Evolutionary conservation across 2,797 vertebrate genomes (phyloP), one percentile per base, ranked within the genome.

Genomic region (Thunnus albacares): DNA sequence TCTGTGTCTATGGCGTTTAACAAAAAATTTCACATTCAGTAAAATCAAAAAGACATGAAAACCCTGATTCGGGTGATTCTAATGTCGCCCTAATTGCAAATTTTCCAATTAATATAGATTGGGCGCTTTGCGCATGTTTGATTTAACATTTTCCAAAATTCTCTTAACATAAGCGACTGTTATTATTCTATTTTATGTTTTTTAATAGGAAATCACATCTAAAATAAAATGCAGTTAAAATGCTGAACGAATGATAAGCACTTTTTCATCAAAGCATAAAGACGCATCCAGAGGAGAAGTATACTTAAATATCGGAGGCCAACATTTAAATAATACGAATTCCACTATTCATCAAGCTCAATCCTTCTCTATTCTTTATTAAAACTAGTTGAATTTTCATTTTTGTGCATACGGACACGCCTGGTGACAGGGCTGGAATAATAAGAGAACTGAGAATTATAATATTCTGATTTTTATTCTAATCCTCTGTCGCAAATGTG

Each of bases 371-470:
- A 49, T 61, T 18, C 2, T 60, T 64, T 15, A 33, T 70, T 43
- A 5, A 20, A 56, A 30, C 12, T 17, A 20, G 28, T 11, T 5
- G 4, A 17, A 22, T 38, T 14, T 0, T 22, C 0, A 9, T 43
- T 18, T 20, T 26, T 38, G 1, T 28, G 2, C 14, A 52, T 9
- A 14, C 15, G 20, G 58, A 38, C 12, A 17, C 20, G 22, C 13
- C 38, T n/a, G 0, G 1, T 18, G 8, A 18, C 9, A 30, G 0
- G 2, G 8, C 17, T 49, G 22, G 0, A 18, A 51, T 41, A 3
- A 13, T 55, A 51, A 0, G 24, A 6, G 7, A 51, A 14, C 47
- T 38, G 4, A 0, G 1, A 2, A 59, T 41, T 60, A 1, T 17
- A 14, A 51, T 51, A 3, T 1, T 51, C 6, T 35, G 2, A 53